phyloP scores from a whole-genome alignment of 2,113 vertebrate genomes.

The Brachyistius frenatus region DNA sequence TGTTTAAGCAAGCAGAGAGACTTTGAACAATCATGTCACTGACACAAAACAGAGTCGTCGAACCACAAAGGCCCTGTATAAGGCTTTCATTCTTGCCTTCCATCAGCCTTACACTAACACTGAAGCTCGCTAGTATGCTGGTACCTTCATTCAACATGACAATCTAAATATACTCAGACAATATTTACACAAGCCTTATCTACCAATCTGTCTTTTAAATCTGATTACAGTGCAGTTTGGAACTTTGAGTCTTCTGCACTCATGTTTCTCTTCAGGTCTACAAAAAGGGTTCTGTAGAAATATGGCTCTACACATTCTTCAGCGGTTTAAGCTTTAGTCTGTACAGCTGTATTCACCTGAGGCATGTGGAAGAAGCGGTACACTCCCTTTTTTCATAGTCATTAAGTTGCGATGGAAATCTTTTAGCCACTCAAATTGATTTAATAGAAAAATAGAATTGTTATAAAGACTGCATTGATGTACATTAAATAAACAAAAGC shows the following conservation, averaged over 20 bases:
- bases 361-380: neutral
- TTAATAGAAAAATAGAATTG: too few species aligned
- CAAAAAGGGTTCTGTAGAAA: constrained; percentile 36
- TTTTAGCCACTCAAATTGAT: too few species aligned
- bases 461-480: too few species aligned
- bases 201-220: constrained; percentile 44
- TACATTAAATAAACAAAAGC: too few species aligned
- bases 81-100: constrained; percentile 55
- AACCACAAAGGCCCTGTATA: constrained; percentile 41
- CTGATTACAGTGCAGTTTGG: constrained; percentile 42
- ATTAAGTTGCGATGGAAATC: too few species aligned
- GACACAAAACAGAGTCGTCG: constrained; percentile 63
- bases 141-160: constrained; percentile 70
- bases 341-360: constrained; percentile 6
- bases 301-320: constrained; percentile 22
- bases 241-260: constrained; percentile 37
- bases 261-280: constrained; percentile 23
- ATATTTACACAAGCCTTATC: constrained; percentile 78
- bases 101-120: constrained; percentile 53
- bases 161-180: constrained; percentile 65
- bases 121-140: constrained; percentile 56
- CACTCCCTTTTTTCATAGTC: neutral
- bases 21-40: constrained; percentile 61
- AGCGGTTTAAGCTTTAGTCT: constrained; percentile 11
- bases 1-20: constrained; percentile 68